Base-by-base conservation (phyloP, 2,888 invertebrate species). In the Leptinotarsa rubiginosa region DNA sequence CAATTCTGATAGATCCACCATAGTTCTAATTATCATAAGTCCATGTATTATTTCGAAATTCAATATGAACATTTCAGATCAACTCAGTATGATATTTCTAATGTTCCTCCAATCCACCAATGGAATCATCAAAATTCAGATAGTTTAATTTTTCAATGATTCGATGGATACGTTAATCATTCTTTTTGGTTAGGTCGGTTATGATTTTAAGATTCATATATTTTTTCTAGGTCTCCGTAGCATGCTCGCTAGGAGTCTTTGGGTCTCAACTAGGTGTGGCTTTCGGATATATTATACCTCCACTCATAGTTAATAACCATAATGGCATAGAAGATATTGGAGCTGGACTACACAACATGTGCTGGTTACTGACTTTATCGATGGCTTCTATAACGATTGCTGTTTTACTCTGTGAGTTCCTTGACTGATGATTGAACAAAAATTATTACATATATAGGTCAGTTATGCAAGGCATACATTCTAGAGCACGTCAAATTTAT, bases 241-340 rank as follows among this genome's bases (percentile, higher is more conserved):
- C 94, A 1, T 93, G 93, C 79, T 91, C 93, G 62, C 88, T 94
- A 22, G 93, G 93, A 4, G 91, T 94, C 22, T 93, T 94, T 83
- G 94, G 94, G 5, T 92, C 92, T 82, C 93, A 94, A 90, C 85
- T 94, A 16, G 90, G 94, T 1, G 89, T 93, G 52, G 93, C 94
- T 0, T 82, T 93, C 1, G 93, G 93, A 68, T 95, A 69, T 59
- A 69, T 73, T 16, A 49, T 76, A 18, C 74, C 74, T 41, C 72
- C 69, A 50, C 52, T 69, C 1, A 65, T 90, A 31, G 89, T 90
- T 3, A 86, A 80, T 68, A 78, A 82, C 71, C 77, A 78, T 67
- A 79, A 81, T 7, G 75, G 82, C 70, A 20, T 81, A 1, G 79
- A 81, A 1, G 74, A 76, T 12, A 81, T 85, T 69, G 88, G 86